phyloP scores from a whole-genome alignment of 2,797 vertebrate species.

The Jordanella pulchra region DNA sequence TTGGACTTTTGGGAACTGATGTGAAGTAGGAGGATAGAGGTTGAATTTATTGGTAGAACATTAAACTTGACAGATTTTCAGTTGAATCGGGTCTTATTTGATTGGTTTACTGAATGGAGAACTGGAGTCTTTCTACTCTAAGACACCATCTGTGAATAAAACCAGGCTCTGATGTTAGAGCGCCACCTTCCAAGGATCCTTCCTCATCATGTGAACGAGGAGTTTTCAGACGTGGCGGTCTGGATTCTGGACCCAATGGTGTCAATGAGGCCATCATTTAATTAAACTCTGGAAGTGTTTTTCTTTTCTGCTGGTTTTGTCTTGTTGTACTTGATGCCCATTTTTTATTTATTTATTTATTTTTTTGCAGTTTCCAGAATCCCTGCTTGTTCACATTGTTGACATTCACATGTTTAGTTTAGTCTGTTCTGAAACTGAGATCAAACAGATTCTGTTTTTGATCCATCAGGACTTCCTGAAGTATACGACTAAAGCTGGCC shows the following conservation, averaged over 20 bases:
- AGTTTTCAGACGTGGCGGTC: background rate
- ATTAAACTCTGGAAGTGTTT: background rate
- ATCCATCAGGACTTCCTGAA: conserved; percentile 88
- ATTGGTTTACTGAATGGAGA: too few species aligned
- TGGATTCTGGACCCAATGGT: background rate
- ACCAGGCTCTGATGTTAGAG: too few species aligned
- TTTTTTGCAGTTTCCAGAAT: too few species aligned
- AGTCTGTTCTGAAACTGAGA: background rate
- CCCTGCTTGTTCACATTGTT: too few species aligned
- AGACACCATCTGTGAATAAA: too few species aligned
- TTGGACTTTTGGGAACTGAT: background rate
- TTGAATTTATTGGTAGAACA: background rate
- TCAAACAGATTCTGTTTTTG: background rate
- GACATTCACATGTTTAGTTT: background rate
- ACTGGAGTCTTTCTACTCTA: too few species aligned
- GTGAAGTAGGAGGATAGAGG: too few species aligned
- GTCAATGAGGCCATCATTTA: background rate
- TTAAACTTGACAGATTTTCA: too few species aligned
- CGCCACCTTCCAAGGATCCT: too few species aligned
- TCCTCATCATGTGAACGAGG: background rate
- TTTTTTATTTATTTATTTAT: too few species aligned
- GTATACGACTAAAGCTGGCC: conserved; percentile 92
- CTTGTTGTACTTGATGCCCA: too few species aligned
- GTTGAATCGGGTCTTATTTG: too few species aligned
- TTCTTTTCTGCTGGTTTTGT: background rate